A percentile compares a stretch with the other conserved stretches of the same genome.
These are phyloP conservation scores for Idaea biselata DNA, from an alignment of 2,888 invertebrate species.

Conservation along the genomic window DNA sequence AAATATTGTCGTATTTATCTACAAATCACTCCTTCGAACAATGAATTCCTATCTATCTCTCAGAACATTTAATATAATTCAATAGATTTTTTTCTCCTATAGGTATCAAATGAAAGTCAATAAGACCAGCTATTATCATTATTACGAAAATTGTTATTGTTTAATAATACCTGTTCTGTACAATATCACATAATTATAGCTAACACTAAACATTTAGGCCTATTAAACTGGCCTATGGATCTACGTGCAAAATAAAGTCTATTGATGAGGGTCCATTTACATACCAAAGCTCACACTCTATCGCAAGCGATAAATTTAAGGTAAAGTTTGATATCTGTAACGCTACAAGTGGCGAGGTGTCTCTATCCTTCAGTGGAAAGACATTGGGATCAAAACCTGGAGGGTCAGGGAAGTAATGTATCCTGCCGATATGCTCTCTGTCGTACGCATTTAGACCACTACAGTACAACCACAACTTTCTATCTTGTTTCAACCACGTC, in stretches of 20 bases:
- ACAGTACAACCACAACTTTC: conserved; percentile 61
- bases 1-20: too few species aligned
- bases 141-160: neutral
- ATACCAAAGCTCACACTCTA: conserved; percentile 67
- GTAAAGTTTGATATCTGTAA: conserved; percentile 63
- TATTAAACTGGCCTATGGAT: conserved; percentile 32
- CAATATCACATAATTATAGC: conserved; percentile 12
- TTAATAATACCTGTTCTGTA: conserved; percentile 20
- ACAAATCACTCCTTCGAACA: too few species aligned
- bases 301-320: conserved; percentile 53
- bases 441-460: conserved; percentile 59
- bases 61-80: too few species aligned
- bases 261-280: conserved; percentile 51
- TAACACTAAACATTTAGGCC: conserved; percentile 5
- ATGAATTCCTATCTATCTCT: too few species aligned
- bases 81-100: too few species aligned
- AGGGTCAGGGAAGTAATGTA: conserved; percentile 64
- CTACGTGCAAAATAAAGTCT: conserved; percentile 60
- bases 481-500: conserved; percentile 46
- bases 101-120: neutral
- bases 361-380: conserved; percentile 47
- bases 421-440: conserved; percentile 59
- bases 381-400: conserved; percentile 58
- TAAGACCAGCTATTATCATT: neutral
- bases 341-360: conserved; percentile 53